Evolutionary conservation across 2,113 vertebrate species (phyloP), one percentile per base, ranked within the genome.

Genomic region (Psilopsiagon aymara): DNA sequence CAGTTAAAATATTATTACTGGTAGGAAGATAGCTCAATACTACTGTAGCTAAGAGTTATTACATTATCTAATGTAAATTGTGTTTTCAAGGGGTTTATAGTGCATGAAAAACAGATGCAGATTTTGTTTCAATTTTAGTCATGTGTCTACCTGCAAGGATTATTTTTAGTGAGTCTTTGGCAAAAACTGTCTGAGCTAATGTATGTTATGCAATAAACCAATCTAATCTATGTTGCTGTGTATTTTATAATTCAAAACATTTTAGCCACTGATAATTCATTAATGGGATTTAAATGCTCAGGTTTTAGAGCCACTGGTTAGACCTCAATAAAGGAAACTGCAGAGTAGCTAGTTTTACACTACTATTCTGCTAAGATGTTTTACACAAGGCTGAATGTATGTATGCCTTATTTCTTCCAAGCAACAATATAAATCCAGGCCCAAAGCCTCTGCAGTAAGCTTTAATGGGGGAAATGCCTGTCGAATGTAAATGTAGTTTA

Each of bases 181-280:
- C 79, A 87, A 74, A 96, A 82, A 92, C 67, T 88, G 88, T 91
- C 88, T 91, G 74, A 82, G 47, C 81, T 46, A 11, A 95, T 92
- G 84, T 85, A 39, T 53, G 53, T 83, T 82, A 71, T 44, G 70
- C 71, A 92, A 74, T 62, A 78, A 53, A 6, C 15, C 47, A 78
- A 82, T 28, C 21, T 17, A 71, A 86, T 67, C 63, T 67, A 19
- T 53, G 44, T 82, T 91, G 69, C 83, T 86, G 13, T 83, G 68
- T 69, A 57, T 53, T 37, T 46, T n/a, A n/a, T 75, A 84, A 79
- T 59, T 77, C 35, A 76, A 89, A 93, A 64, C 51, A 81, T 71
- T 63, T 83, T 43, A 44, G 60, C 57, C 41, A 59, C 35, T 66
- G 52, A 81, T 75, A 83, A 88, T 90, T 92, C 68, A 68, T 92